Evolutionary conservation across 2,113 vertebrate species (phyloP), one percentile per base, ranked within the genome.

Genomic region (Vicugna pacos): DNA sequence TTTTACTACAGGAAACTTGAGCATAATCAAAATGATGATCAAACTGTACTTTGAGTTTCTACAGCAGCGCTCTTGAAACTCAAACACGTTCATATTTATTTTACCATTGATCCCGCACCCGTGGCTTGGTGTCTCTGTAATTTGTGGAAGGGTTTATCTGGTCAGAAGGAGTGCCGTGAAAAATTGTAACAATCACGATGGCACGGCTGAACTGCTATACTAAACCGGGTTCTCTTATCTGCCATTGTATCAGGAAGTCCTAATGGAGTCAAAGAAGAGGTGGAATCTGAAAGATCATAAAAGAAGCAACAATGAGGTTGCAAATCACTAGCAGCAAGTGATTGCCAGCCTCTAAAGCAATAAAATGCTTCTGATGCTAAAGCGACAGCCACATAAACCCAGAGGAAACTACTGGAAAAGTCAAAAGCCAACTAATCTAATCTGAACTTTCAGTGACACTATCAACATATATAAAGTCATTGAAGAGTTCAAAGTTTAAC

Each of bases 401-500:
- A 73, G 70, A 81, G 46, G 70, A 82, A 93, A 88, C 62, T 65
- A 22, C 64, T 85, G n/a, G 28, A 95, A 94, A 94, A 94, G 85
- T 88, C 72, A 82, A 94, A 97, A 95, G 50, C 42, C 91, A 92
- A 22, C 60, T 77, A 84, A 96, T 84, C 38, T 73, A 81, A 94
- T 87, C 80, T 85, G 65, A 96, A 95, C 85, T 95, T 83, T 96
- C 24, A 84, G 79, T 93, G 83, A 88, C 70, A 80, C 76, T 95
- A 92, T 91, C 72, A 93, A 75, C 93, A 96, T 83, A 62, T 69
- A 94, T 84, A 93, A 97, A 97, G 54, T 82, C 73, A 91, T 95
- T 92, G 38, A 95, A 96, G 80, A 92, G 80, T 94, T 96, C 88
- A 91, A 86, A 81, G 62, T 95, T 95, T 91, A 96, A 94, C 82